Conservation (phyloP, 2,888 invertebrate species). For the Machimus atricapillus region DNA sequence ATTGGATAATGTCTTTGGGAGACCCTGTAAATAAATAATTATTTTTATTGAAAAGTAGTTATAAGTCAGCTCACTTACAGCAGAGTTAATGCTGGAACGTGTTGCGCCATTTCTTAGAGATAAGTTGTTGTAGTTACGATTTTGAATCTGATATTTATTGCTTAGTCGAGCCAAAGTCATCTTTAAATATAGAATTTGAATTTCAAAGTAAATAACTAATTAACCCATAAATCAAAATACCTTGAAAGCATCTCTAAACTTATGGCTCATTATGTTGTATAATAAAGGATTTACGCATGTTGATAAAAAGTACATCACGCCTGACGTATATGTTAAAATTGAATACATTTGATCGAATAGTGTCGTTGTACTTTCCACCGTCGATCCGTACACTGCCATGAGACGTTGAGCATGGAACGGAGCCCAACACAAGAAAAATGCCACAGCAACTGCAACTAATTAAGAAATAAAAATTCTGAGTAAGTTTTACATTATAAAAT, state of each 20-base stretch:
- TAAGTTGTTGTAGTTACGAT: conserved; percentile 58
- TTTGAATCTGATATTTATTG: conserved; percentile 55
- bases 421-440: conserved; percentile 85
- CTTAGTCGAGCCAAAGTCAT: conserved; percentile 58
- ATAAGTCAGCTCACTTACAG: conserved; percentile 56
- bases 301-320: conserved; percentile 72
- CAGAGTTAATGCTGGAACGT: conserved; percentile 55
- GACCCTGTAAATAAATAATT: conserved; percentile 54
- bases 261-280: conserved; percentile 76
- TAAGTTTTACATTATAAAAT: neutral
- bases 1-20: conserved; percentile 50
- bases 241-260: conserved; percentile 75
- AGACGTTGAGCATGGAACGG: conserved; percentile 93
- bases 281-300: conserved; percentile 75
- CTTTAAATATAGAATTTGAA: conserved; percentile 49
- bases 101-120: conserved; percentile 60
- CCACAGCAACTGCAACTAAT: conserved; percentile 84
- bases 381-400: conserved; percentile 75
- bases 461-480: conserved; percentile 50
- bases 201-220: neutral
- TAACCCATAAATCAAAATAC: conserved; percentile 53
- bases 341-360: conserved; percentile 67
- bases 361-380: conserved; percentile 53
- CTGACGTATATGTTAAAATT: conserved; percentile 72
- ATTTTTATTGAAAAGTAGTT: conserved; percentile 57